Percentiles rank a stretch among this genome's conserved stretches.
These are phyloP conservation scores for Pseudochromis fuscus DNA, from an alignment of 2,797 vertebrate species.

Conservation along the genomic window DNA sequence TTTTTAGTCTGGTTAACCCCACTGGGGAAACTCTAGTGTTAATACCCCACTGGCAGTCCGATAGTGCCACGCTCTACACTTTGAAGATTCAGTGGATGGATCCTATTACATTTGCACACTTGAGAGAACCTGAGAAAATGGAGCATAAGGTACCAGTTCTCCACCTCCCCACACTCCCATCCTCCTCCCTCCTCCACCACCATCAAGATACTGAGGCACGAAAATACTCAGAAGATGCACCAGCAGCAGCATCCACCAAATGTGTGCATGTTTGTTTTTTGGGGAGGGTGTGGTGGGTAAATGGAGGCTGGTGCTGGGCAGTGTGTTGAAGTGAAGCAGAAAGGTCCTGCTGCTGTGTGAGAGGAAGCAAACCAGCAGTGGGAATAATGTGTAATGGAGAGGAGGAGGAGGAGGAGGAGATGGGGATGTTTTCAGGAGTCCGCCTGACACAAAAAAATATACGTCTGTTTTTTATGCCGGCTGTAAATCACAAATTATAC, in stretches of 20 bases:
- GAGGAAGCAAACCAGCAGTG: constrained; percentile 42
- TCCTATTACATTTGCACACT: constrained; percentile 44
- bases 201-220: not conserved
- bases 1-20: constrained; percentile 77
- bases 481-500: constrained; percentile 23
- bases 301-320: constrained; percentile 26
- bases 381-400: constrained; percentile 39
- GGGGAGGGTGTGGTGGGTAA: not conserved
- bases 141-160: constrained; percentile 15
- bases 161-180: not conserved
- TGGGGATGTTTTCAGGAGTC: constrained; percentile 27
- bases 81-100: constrained; percentile 44
- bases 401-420: no score
- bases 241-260: constrained; percentile 15
- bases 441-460: constrained; percentile 13
- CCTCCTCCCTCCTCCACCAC: not conserved
- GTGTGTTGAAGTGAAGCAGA: constrained; percentile 58
- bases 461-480: not conserved
- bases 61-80: constrained; percentile 37
- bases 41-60: constrained; percentile 61
- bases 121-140: constrained; percentile 29
- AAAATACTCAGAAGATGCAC: constrained; percentile 13
- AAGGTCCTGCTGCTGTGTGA: constrained; percentile 56
- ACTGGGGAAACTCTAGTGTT: constrained; percentile 63
- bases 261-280: constrained; percentile 4